Conservation (phyloP, 2,113 vertebrate genomes). For the Pterocles gutturalis region DNA sequence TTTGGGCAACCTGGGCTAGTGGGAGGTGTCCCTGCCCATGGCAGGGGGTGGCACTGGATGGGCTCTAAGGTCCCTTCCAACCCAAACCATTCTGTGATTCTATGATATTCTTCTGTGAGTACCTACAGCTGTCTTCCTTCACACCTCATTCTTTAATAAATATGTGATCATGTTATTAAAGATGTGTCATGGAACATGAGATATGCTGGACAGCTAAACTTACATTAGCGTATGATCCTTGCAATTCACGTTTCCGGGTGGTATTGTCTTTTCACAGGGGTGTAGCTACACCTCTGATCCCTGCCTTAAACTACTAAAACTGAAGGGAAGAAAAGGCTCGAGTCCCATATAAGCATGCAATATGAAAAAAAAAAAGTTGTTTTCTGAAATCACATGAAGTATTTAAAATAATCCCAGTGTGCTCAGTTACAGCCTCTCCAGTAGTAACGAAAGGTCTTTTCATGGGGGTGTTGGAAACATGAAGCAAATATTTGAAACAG, state of each 20-base stretch:
- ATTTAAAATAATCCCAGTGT: not conserved
- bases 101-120: not conserved
- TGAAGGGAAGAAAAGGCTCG: not conserved
- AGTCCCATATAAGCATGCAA: not conserved
- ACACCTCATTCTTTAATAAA: not conserved
- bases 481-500: not conserved
- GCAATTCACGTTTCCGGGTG: not conserved
- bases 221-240: not conserved
- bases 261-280: not conserved
- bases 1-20: too few relatives aligned
- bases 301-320: not conserved
- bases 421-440: not conserved
- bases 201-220: not conserved
- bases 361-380: not conserved
- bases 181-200: not conserved
- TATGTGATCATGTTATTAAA: not conserved
- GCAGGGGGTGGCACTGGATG: too few relatives aligned
- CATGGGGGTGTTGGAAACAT: not conserved
- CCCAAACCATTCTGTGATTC: too few relatives aligned
- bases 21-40: too few relatives aligned
- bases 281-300: not conserved
- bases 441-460: not conserved
- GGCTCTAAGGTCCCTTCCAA: too few relatives aligned
- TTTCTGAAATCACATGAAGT: not conserved
- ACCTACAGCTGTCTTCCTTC: not conserved